These are phyloP conservation scores for Acanthosoma haemorrhoidale DNA, from an alignment of 2,888 invertebrate genomes.

Conservation along the genomic window DNA sequence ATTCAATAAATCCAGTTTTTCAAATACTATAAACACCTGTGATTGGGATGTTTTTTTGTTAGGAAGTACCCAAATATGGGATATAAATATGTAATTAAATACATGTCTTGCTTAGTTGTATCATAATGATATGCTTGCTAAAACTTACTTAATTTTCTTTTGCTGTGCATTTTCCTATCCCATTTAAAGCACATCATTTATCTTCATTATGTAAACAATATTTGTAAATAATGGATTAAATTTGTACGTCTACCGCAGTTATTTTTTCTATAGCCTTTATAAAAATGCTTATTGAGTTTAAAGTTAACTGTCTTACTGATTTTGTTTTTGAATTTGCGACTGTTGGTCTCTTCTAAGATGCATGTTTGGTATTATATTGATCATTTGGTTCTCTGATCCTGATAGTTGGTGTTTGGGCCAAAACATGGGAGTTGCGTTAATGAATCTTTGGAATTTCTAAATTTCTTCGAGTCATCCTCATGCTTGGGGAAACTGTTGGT, in stretches of 20 bases:
- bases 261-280: no score
- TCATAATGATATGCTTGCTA: constrained; percentile 26
- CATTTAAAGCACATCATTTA: constrained; percentile 35
- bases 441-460: no score
- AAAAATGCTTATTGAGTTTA: no score
- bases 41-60: constrained; percentile 36
- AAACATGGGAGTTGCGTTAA: no score
- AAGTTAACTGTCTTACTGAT: no score
- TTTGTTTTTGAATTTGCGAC: no score
- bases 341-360: no score
- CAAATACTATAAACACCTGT: constrained; percentile 36
- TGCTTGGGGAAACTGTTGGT: no score
- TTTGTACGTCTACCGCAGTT: constrained; percentile 40
- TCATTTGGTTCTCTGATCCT: no score
- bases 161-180: constrained; percentile 27
- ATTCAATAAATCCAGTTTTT: constrained; percentile 10
- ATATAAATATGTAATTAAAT: constrained; percentile 30
- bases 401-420: no score
- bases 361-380: no score
- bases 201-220: constrained; percentile 36
- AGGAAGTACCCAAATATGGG: constrained; percentile 27
- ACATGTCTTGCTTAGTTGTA: constrained; percentile 28
- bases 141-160: constrained; percentile 24
- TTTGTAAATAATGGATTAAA: constrained; percentile 41
- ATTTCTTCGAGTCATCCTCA: no score